phyloP scores from a whole-genome alignment of 2,113 vertebrate species.

The Rousettus leschenaultii region DNA sequence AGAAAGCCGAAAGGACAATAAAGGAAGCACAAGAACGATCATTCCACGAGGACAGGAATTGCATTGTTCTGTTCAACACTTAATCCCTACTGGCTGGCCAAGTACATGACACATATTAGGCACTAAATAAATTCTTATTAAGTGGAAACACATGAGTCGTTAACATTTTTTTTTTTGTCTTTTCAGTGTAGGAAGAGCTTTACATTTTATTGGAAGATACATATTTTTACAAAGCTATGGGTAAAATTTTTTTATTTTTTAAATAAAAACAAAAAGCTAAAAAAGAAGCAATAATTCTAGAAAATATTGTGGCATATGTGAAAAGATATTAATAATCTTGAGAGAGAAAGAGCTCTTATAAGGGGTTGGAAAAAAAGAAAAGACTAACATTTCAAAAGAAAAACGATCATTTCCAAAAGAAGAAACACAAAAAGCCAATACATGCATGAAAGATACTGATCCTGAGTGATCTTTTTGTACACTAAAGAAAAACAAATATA shows the following conservation, averaged over 20 bases:
- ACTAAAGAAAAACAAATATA: conserved; percentile 6
- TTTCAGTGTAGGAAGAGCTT: background rate
- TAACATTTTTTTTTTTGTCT: background rate
- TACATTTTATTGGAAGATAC: background rate
- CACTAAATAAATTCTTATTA: background rate
- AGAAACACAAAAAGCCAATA: conserved; percentile 34
- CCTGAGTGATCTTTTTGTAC: background rate
- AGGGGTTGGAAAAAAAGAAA: background rate
- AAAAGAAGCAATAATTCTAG: background rate
- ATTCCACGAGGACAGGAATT: background rate
- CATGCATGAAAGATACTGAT: background rate
- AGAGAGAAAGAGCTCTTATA: background rate
- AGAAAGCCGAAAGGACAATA: background rate
- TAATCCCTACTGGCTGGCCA: background rate
- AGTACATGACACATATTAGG: background rate
- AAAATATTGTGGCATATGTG: background rate
- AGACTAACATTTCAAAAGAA: conserved; percentile 29
- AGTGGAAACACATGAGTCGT: background rate
- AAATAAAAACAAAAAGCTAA: conserved; percentile 14
- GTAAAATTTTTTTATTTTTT: background rate
- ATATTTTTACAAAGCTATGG: background rate
- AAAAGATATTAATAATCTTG: conserved; percentile 23
- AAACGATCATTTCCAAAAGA: conserved; percentile 17
- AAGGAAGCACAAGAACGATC: background rate
- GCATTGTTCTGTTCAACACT: background rate